Evolutionary conservation across 2,888 invertebrate genomes (phyloP).

Genomic region (Eupithecia dodoneata): DNA sequence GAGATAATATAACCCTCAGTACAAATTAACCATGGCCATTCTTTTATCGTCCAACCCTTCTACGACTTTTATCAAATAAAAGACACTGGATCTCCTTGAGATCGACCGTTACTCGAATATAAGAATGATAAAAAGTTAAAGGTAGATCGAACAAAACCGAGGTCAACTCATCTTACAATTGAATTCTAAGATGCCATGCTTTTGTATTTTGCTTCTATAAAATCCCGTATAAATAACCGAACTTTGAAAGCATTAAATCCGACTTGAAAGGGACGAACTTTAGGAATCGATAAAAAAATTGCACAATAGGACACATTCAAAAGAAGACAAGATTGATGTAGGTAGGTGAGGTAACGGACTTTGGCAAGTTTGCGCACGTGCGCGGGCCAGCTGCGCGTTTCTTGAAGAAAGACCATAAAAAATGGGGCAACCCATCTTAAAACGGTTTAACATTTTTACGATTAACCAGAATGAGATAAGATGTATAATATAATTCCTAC

Average conservation of each 20-base stretch:
- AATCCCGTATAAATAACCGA: background rate
- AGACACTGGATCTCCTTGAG: constrained; percentile 50
- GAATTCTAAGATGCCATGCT: background rate
- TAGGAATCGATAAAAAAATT: constrained; percentile 55
- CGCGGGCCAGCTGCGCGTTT: constrained; percentile 69
- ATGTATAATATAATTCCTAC: too few species aligned
- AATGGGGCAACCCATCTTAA: constrained; percentile 29
- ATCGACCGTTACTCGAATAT: constrained; percentile 59
- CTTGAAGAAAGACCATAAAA: constrained; percentile 43
- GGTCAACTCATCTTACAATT: background rate
- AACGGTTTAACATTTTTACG: constrained; percentile 7
- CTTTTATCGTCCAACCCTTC: constrained; percentile 39
- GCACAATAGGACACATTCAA: constrained; percentile 63
- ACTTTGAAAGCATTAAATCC: constrained; percentile 30
- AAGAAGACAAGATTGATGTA: constrained; percentile 78
- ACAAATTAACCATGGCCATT: constrained; percentile 32
- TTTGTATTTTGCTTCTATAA: background rate
- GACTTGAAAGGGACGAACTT: constrained; percentile 33
- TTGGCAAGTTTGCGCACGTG: constrained; percentile 77
- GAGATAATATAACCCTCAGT: constrained; percentile 9
- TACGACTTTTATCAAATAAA: constrained; percentile 44
- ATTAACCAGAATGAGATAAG: background rate
- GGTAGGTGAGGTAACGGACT: constrained; percentile 68
- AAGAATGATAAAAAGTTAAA: background rate
- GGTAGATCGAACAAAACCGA: background rate